Base-by-base conservation (phyloP, 2,888 invertebrate species). In the Tridacna gigas region DNA sequence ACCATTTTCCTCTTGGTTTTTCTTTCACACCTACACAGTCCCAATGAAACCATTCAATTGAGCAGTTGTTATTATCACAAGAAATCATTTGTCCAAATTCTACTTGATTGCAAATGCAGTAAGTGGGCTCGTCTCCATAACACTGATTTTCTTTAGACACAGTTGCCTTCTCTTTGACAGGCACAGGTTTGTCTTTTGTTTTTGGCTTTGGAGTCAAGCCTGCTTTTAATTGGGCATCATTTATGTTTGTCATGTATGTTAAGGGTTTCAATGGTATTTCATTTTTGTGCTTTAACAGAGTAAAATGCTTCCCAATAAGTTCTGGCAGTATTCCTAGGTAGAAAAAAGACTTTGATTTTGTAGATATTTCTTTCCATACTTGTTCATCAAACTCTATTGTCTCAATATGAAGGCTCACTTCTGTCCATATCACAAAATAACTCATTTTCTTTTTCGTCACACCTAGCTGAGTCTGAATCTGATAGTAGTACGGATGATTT, bases 361-460 rank as follows among this genome's bases (percentile, higher is more conserved):
- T 37, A 67, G 56, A 67, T 20, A 71, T 67, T 22, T 45, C 45
- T 12, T 73, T 48, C 78, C 78, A 73, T 12, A 79, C 12, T 26
- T 73, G 63, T 11, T 48, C 9, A 25, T 79, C n/a, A 47, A 61
- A 79, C 20, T n/a, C 37, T 20, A 83, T 82, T 60, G 60, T 51
- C 71, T 88, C 86, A 45, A 56, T 15, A 26, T 83, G 79, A 18
- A 73, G 26, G 47, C 74, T 79, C 3, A 75, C 63, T 63, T 76
- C 80, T 18, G 84, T 81, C 84, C 84, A 85, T 0, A 84, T 78
- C 37, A 86, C 67, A 80, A 88, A 86, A 65, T 84, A 79, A 26
- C 77, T 69, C 22, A 20, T 76, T 67, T 84, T 83, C 2, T 45
- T 26, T 20, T 79, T 51, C 20, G 28, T 61, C 15, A 80, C 78